Percentiles rank a stretch among this genome's conserved stretches.
These are phyloP conservation scores for Megalops atlanticus DNA, from an alignment of 2,113 vertebrate genomes.

Conservation along the genomic window DNA sequence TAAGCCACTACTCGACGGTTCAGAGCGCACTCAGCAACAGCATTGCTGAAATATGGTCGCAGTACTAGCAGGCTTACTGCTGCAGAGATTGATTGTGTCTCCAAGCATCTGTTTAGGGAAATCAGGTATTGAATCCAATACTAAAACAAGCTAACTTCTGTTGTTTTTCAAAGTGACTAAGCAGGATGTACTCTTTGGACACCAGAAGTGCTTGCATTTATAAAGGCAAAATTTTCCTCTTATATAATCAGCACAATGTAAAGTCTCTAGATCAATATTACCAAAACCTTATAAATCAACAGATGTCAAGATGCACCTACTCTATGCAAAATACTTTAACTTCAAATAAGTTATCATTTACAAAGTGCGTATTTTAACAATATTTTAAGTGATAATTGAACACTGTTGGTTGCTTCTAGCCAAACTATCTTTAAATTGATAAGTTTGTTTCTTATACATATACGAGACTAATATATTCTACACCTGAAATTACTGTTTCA, in stretches of 20 bases:
- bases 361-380: too few relatives aligned
- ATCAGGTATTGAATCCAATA: not conserved
- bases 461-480: too few relatives aligned
- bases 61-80: not conserved
- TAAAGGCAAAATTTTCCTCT: too few relatives aligned
- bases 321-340: too few relatives aligned
- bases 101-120: not conserved
- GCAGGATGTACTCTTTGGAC: too few relatives aligned
- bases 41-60: not conserved
- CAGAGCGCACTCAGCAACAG: not conserved
- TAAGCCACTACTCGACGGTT: not conserved
- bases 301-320: not conserved
- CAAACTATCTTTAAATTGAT: too few relatives aligned
- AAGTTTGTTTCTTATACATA: too few relatives aligned
- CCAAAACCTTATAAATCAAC: conserved; percentile 4
- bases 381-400: too few relatives aligned
- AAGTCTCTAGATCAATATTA: not conserved
- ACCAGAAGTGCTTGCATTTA: too few relatives aligned
- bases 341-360: too few relatives aligned
- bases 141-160: not conserved
- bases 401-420: too few relatives aligned
- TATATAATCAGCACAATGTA: not conserved
- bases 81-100: not conserved
- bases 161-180: not conserved
- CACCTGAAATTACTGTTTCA: too few relatives aligned